Evolutionary conservation across 2,797 vertebrate genomes (phyloP), one percentile per base, ranked within the genome.

Genomic region (Arctocebus calabarensis): DNA sequence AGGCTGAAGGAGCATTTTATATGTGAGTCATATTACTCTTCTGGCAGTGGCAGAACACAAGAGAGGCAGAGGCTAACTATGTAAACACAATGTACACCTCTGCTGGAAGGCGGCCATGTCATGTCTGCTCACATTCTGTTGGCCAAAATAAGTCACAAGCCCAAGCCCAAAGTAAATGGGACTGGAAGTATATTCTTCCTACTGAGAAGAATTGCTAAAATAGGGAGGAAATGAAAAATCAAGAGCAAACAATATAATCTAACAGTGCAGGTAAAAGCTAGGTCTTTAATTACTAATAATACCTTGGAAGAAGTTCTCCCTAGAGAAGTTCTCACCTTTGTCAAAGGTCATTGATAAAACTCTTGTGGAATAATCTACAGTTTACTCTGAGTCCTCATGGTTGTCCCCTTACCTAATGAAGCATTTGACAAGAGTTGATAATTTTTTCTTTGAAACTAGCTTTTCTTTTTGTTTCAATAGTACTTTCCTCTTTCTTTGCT

Each of bases 401-500:
- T 70, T 90, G 17, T 88, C 37, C 22, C 40, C 10, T 92, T 85
- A 22, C 37, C 57, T 34, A 68, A 20, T 64, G 40, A 81, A 92
- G 11, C 52, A 71, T 90, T 81, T 81, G 73, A 45, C 37, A 74
- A 34, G 13, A 29, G 19, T 45, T 83, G 70, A 66, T 7, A 55
- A 3, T 37, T 40, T 78, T 40, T 8, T 93, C 32, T n/a, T 82
- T 73, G 84, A 88, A 95, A 66, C 23, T 43, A 43, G 71, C 12
- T 89, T 3, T 19, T 64, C 27, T 78, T 85, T 82, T 84, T 57
- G 32, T 3, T 82, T 88, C 27, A 84, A 2, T 74, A 59, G 82
- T 83, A 52, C 75, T 95, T 84, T 84, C 40, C 52, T 66, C 27
- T 5, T 90, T 94, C 68, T 84, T 66, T 40, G 87, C 73, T 84